These are phyloP conservation scores for Silurus aristotelis DNA, from an alignment of 2,797 vertebrate species.

Conservation along the genomic window DNA sequence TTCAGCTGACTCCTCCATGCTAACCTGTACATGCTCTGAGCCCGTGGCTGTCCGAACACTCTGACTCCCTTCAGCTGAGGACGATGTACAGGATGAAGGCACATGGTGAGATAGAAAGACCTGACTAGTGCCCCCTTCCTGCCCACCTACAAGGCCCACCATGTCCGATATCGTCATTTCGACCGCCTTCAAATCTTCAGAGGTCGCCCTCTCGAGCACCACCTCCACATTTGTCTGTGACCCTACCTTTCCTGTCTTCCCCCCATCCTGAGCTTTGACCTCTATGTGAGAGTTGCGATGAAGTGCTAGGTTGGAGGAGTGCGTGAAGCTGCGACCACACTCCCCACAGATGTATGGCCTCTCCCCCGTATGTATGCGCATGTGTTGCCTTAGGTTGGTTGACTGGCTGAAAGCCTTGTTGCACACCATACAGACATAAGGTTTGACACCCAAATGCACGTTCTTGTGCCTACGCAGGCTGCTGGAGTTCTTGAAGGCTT, in stretches of 20 bases:
- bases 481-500: constrained; percentile 94
- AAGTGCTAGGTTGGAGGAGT: constrained; percentile 87
- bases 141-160: constrained; percentile 76
- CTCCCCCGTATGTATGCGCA: constrained; percentile 89
- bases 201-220: constrained; percentile 66
- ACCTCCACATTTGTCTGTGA: constrained; percentile 54
- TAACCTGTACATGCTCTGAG: constrained; percentile 75
- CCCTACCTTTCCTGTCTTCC: constrained; percentile 48
- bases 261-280: constrained; percentile 62
- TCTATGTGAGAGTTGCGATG: constrained; percentile 78
- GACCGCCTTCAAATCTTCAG: constrained; percentile 72
- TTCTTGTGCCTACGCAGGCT: constrained; percentile 90
- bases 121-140: constrained; percentile 73
- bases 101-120: constrained; percentile 72
- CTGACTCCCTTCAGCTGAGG: constrained; percentile 61
- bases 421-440: constrained; percentile 84
- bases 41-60: constrained; percentile 66
- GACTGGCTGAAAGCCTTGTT: constrained; percentile 91
- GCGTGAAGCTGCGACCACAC: constrained; percentile 89
- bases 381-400: constrained; percentile 89
- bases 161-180: constrained; percentile 76
- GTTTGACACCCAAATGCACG: constrained; percentile 87
- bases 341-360: constrained; percentile 86
- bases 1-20: constrained; percentile 65
- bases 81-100: constrained; percentile 39